A percentile compares a stretch with the other conserved stretches of the same genome.
These are phyloP conservation scores for Zaprionus taronus DNA, from an alignment of 1,140 invertebrate species.

Conservation along the genomic window DNA sequence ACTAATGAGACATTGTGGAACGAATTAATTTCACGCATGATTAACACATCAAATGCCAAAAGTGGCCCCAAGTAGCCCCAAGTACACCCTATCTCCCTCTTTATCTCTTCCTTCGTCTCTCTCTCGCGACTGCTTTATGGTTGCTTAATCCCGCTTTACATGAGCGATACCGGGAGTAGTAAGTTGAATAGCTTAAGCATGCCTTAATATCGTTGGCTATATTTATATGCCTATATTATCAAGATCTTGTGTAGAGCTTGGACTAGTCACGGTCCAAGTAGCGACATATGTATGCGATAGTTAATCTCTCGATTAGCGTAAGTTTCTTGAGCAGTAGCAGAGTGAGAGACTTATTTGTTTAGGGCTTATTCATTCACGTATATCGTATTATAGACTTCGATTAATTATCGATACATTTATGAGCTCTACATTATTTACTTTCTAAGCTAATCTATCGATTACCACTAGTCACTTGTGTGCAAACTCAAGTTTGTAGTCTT, in stretches of 20 bases:
- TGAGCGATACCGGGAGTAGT: not conserved
- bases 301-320: not conserved
- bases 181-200: not conserved
- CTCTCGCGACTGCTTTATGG: not conserved
- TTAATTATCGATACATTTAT: not conserved
- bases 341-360: too few species aligned
- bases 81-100: not conserved
- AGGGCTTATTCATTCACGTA: too few species aligned
- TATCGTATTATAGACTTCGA: not conserved
- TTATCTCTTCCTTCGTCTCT: not conserved
- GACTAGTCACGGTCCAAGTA: not conserved
- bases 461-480: too few species aligned
- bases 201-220: not conserved
- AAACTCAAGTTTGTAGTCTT: too few species aligned
- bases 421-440: too few species aligned
- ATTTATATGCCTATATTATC: not conserved
- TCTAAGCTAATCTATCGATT: too few species aligned
- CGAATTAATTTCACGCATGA: conserved; percentile 84
- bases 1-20: conserved; percentile 84
- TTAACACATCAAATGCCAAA: conserved; percentile 81
- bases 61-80: conserved; percentile 16
- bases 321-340: not conserved
- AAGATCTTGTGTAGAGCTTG: too few species aligned
- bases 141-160: not conserved
- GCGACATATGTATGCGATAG: not conserved